Evolutionary conservation across 2,113 vertebrate species (phyloP).

Genomic region (Oncorhynchus gorbuscha): DNA sequence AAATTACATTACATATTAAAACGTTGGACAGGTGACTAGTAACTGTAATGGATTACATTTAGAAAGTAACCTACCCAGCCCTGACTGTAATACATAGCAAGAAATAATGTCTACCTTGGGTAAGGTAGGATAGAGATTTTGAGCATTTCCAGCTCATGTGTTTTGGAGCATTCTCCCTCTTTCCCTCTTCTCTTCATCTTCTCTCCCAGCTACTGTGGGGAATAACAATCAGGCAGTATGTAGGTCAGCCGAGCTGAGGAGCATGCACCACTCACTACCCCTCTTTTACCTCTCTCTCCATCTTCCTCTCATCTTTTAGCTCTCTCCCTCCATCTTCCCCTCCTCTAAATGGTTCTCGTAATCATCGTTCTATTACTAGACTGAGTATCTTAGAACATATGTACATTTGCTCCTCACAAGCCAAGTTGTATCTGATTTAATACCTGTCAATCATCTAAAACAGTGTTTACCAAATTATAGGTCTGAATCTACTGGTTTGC

Average conservation of each 20-base stretch:
- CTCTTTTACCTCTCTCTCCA: conserved; percentile 23
- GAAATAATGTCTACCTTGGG: too few species aligned
- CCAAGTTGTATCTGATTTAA: neutral
- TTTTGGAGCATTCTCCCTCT: conserved; percentile 10
- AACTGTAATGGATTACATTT: too few species aligned
- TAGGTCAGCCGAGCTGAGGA: conserved; percentile 59
- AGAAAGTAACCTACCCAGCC: too few species aligned
- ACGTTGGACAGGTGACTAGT: too few species aligned
- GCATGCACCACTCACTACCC: conserved; percentile 26
- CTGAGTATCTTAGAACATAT: neutral
- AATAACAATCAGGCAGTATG: conserved; percentile 63
- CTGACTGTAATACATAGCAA: too few species aligned
- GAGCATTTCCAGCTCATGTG: neutral
- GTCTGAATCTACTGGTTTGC: too few species aligned
- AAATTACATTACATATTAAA: too few species aligned
- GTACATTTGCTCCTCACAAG: neutral
- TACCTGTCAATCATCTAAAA: neutral
- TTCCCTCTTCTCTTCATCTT: neutral
- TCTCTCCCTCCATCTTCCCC: neutral
- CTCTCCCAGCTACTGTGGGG: conserved; percentile 28
- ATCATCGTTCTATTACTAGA: neutral
- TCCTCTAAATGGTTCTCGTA: conserved; percentile 1
- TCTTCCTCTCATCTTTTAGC: conserved; percentile 15
- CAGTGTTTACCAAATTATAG: neutral
- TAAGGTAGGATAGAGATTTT: neutral